Base-by-base conservation (phyloP, 2,888 invertebrate genomes). In the Ochropacha duplaris region DNA sequence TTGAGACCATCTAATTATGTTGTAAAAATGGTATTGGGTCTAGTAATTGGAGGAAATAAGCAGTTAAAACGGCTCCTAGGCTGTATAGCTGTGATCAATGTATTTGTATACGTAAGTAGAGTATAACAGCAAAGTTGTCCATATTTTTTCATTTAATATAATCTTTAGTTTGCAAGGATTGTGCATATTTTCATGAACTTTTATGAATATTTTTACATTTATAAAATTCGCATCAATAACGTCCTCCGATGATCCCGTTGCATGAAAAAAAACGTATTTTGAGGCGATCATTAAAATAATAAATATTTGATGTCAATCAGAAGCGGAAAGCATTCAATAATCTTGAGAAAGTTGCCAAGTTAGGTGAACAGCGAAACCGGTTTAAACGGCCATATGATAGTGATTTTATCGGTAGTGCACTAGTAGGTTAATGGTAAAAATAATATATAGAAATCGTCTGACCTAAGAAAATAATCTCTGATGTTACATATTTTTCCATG, bases 311-410 rank as follows among this genome's bases (percentile, higher is more conserved):
- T 49, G 44, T 64, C 57, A 64, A 69, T 62, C 60, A 64, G 64
- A 73, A 67, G 61, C 68, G 64, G 67, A 76, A 79, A 78, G 68
- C 61, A 67, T 72, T 78, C 70, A 67, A 76, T 75, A 78, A 78
- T 68, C 61, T 76, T 62, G 84, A 82, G 87, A 88, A 89, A 89
- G 89, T 88, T 81, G 77, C 73, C 72, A 81, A 76, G 81, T 82
- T 79, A 80, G 76, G 74, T 77, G 70, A 72, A 71, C 69, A 61
- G 56, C 61, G 62, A 36, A 87, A 88, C 89, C 85, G 87, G 88
- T 88, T 83, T 57, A 49, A 64, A 62, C 69, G 58, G 71, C 74
- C 81, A 81, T 81, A 79, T 84, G 82, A 83, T 84, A 74, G 69
- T 68, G 63, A 74, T 69, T 72, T 78, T 76, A 80, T 79, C 74